A percentile compares a stretch with the other conserved stretches of the same genome.
Conservation (phyloP, 2,888 invertebrate genomes). For the Thecophora atra region DNA sequence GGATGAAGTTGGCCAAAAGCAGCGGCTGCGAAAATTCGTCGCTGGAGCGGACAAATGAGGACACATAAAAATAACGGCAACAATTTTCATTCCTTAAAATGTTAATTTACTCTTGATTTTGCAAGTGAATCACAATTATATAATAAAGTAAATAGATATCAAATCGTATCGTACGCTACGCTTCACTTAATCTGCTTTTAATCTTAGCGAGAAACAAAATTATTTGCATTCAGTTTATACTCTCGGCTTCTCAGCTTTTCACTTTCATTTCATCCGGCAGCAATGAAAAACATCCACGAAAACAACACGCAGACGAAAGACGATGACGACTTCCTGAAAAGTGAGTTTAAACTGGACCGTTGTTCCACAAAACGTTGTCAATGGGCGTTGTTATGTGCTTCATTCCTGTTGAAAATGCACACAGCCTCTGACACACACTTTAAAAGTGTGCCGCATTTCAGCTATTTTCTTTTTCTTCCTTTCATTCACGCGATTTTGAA, state of each 20-base stretch:
- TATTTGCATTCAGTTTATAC: conserved; percentile 27
- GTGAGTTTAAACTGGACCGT: conserved; percentile 49
- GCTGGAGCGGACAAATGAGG: no score
- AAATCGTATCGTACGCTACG: neutral
- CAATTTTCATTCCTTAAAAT: no score
- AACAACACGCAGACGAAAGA: neutral
- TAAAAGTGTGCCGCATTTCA: conserved; percentile 5
- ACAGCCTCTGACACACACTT: neutral
- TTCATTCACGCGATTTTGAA: neutral
- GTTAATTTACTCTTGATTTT: no score
- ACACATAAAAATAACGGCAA: no score
- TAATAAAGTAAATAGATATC: neutral
- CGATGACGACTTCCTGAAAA: conserved; percentile 51
- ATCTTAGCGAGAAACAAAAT: neutral
- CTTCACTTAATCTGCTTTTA: neutral
- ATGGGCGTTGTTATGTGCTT: conserved; percentile 5
- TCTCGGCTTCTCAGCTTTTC: conserved; percentile 14
- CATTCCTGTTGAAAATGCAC: conserved; percentile 16
- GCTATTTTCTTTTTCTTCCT: neutral
- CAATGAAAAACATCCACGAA: neutral
- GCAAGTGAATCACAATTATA: neutral
- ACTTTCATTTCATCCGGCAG: conserved; percentile 32
- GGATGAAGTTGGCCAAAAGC: neutral
- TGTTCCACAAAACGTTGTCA: conserved; percentile 6
- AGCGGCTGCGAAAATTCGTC: neutral